Conservation (phyloP, 2,113 vertebrate genomes). For the Talpa occidentalis region DNA sequence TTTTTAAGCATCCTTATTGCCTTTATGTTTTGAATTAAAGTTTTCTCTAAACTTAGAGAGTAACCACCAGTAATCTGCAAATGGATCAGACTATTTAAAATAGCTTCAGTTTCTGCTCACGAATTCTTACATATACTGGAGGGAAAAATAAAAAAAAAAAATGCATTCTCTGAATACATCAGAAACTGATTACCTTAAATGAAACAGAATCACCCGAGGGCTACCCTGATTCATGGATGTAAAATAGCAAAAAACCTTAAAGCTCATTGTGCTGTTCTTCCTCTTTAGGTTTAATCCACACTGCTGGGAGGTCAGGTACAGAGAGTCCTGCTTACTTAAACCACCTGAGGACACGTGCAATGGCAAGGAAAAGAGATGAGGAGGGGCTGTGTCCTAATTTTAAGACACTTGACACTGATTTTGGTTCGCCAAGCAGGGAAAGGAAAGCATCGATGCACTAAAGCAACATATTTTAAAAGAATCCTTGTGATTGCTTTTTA, state of each 20-base stretch:
- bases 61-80: conserved; percentile 42
- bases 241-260: conserved; percentile 58
- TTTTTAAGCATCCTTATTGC: not conserved
- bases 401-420: conserved; percentile 13
- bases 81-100: conserved; percentile 46
- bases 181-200: conserved; percentile 68
- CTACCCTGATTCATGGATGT: conserved; percentile 54
- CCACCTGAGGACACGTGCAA: not conserved
- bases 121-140: conserved; percentile 12
- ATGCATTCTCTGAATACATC: conserved; percentile 62
- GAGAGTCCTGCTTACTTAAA: not conserved
- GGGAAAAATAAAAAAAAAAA: conserved; percentile 54
- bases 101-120: conserved; percentile 15
- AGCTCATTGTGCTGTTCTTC: not conserved
- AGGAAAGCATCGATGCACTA: conserved; percentile 47
- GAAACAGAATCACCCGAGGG: conserved; percentile 64
- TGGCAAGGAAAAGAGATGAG: not conserved
- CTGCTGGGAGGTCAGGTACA: not conserved
- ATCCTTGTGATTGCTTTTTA: not conserved
- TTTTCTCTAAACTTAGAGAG: conserved; percentile 43
- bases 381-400: conserved; percentile 40
- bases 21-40: conserved; percentile 39
- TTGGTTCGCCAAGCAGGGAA: not conserved
- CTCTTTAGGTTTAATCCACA: conserved; percentile 50
- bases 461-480: conserved; percentile 8